Conservation (phyloP, 2,888 invertebrate genomes). For the Pollenia amentaria region DNA sequence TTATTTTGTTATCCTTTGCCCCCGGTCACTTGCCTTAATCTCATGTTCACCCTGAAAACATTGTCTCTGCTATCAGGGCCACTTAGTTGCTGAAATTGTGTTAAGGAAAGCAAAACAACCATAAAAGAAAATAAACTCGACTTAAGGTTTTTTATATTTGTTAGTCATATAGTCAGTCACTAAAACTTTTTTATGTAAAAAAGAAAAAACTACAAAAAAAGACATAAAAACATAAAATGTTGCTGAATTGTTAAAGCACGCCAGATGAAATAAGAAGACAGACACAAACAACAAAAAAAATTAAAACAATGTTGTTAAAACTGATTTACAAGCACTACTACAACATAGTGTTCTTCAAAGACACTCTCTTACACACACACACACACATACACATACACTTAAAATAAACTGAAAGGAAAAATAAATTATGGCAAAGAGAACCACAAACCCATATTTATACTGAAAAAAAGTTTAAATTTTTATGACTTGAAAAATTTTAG, state of each 20-base stretch:
- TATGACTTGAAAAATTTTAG: conserved; percentile 36
- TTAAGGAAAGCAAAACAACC: conserved; percentile 21
- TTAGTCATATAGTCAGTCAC: conserved; percentile 3
- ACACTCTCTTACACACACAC: neutral
- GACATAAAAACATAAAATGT: conserved; percentile 59
- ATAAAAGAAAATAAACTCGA: conserved; percentile 41
- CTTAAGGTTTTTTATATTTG: conserved; percentile 38
- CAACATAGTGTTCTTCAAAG: conserved; percentile 28
- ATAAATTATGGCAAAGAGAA: conserved; percentile 20
- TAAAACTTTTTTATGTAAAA: conserved; percentile 4
- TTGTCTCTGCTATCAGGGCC: conserved; percentile 37
- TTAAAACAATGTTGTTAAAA: conserved; percentile 51
- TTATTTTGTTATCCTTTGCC: neutral
- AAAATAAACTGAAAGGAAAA: conserved; percentile 26
- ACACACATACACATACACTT: neutral
- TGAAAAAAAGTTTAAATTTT: conserved; percentile 28
- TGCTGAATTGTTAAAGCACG: conserved; percentile 49
- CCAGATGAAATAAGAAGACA: conserved; percentile 36
- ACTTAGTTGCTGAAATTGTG: conserved; percentile 6
- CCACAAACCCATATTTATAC: neutral
- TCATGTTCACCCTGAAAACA: conserved; percentile 5
- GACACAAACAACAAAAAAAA: conserved; percentile 40
- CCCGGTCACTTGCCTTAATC: neutral
- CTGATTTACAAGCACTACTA: conserved; percentile 45
- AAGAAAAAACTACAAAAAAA: neutral